phyloP scores from a whole-genome alignment of 2,113 vertebrate genomes.

The Tyrannus savana region DNA sequence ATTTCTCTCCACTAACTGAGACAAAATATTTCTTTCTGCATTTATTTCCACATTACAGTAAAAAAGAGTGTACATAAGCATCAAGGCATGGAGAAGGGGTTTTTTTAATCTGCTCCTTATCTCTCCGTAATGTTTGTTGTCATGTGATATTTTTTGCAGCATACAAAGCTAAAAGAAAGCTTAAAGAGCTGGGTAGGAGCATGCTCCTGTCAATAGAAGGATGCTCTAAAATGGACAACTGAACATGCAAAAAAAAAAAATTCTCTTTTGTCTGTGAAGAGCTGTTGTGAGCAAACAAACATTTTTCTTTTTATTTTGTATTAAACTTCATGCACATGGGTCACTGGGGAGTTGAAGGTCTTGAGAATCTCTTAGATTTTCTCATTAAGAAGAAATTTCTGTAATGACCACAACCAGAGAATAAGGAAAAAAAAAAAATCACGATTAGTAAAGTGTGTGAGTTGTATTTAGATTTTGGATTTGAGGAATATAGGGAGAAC shows the following conservation, averaged over 20 bases:
- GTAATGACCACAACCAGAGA: neutral
- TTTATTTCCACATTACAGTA: neutral
- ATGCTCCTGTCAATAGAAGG: neutral
- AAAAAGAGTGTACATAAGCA: neutral
- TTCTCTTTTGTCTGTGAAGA: neutral
- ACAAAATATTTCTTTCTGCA: neutral
- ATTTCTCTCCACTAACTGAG: neutral
- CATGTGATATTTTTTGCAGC: neutral
- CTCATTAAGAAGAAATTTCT: neutral
- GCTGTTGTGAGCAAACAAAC: neutral
- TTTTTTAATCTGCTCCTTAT: neutral
- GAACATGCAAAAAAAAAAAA: neutral
- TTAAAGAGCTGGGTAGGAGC: neutral
- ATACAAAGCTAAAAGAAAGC: neutral
- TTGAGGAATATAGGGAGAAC: neutral
- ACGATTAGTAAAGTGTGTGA: neutral
- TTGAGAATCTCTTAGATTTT: neutral
- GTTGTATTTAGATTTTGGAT: neutral
- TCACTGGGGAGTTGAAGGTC: neutral
- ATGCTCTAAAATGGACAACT: neutral
- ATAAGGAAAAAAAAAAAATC: neutral
- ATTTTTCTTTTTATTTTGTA: neutral
- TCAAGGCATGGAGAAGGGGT: neutral
- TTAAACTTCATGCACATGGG: neutral
- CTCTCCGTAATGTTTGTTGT: neutral